Conservation (phyloP, 2,113 vertebrate species). For the Uropsilus gracilis region DNA sequence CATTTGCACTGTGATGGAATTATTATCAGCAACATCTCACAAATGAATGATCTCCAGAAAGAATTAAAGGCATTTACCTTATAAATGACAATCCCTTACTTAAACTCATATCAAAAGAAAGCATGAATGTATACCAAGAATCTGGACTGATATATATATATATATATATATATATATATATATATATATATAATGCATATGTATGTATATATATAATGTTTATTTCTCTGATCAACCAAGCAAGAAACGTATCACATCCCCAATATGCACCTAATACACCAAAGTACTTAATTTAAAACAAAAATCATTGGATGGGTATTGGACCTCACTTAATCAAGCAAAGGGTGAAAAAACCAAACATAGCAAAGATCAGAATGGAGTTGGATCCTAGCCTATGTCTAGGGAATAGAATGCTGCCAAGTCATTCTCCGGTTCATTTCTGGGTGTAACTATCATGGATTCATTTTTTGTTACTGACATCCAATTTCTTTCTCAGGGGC, state of each 20-base stretch:
- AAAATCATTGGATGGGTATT: not conserved
- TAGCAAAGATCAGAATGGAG: not conserved
- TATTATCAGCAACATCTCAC: not conserved
- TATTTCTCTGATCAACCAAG: not conserved
- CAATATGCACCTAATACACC: too few species aligned
- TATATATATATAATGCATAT: too few species aligned
- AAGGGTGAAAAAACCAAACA: not conserved
- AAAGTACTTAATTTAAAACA: not conserved
- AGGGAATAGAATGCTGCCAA: not conserved
- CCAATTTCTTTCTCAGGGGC: not conserved
- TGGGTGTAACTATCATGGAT: not conserved
- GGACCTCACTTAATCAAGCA: not conserved
- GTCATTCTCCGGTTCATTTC: not conserved
- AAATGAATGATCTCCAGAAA: not conserved
- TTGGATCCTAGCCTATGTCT: not conserved
- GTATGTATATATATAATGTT: not conserved
- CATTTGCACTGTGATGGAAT: not conserved
- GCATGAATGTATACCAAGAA: not conserved
- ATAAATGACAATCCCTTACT: not conserved
- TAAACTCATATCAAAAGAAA: not conserved
- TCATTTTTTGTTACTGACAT: not conserved
- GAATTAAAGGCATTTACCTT: not conserved
- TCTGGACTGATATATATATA: not conserved
- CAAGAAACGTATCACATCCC: not conserved
- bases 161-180: too few species aligned